Evolutionary conservation across 2,888 invertebrate species (phyloP).

Genomic region (Archaeoteleia sp.): DNA sequence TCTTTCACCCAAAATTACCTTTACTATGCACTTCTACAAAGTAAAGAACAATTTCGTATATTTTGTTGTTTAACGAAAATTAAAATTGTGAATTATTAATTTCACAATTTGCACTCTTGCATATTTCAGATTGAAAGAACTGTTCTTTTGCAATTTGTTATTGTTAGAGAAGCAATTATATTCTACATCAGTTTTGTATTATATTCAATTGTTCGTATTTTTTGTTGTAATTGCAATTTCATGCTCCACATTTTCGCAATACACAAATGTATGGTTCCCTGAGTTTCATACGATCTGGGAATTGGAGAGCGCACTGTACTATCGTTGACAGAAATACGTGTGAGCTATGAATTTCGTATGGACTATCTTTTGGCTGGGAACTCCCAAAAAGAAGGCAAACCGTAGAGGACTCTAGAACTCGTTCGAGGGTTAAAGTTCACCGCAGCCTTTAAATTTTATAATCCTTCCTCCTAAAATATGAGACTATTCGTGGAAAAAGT

Average conservation of each 20-base stretch:
- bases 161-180: no score
- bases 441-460: constrained; percentile 35
- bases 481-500: constrained; percentile 16
- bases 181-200: no score
- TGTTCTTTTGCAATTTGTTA: no score
- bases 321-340: constrained; percentile 45
- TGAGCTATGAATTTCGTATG: constrained; percentile 48
- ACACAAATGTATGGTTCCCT: constrained; percentile 12
- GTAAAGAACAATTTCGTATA: constrained; percentile 12
- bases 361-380: constrained; percentile 25
- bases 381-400: constrained; percentile 23
- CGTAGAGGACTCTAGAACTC: constrained; percentile 26
- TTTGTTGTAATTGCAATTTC: no score
- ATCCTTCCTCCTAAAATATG: constrained; percentile 33
- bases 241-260: no score
- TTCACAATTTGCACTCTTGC: no score
- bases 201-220: no score
- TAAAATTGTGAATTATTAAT: no score
- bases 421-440: constrained; percentile 13
- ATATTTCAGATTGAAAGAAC: no score
- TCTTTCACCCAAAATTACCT: constrained; percentile 27
- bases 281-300: constrained; percentile 23
- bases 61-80: no score
- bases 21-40: background rate
- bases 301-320: constrained; percentile 5